Conservation (phyloP, 2,888 invertebrate genomes). For the Eudemis profundana region DNA sequence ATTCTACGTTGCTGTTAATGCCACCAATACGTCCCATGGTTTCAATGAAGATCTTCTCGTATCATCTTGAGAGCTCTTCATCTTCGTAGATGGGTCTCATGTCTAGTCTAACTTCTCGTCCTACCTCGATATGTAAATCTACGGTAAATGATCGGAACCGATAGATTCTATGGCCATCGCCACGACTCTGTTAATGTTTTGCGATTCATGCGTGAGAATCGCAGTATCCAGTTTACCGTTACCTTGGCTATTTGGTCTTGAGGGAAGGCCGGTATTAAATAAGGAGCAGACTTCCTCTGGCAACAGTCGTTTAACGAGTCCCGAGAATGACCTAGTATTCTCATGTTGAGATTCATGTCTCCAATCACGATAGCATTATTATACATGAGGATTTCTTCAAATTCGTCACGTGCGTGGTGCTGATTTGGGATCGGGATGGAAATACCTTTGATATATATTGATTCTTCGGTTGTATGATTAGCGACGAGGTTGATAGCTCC, state of each 20-base stretch:
- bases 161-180: no score
- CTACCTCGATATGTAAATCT: conserved; percentile 10
- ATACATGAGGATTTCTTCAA: conserved; percentile 10
- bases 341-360: conserved; percentile 22
- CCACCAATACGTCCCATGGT: no score
- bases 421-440: conserved; percentile 16
- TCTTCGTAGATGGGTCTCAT: conserved; percentile 7
- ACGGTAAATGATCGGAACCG: no score
- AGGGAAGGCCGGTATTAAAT: no score
- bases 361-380: conserved; percentile 10
- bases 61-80: conserved; percentile 15
- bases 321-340: conserved; percentile 1
- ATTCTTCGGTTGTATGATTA: conserved; percentile 12
- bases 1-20: conserved; percentile 9
- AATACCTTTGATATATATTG: conserved; percentile 11
- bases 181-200: no score
- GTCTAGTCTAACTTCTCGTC: not conserved
- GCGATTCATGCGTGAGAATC: no score
- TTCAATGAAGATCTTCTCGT: no score
- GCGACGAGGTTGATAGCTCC: conserved; percentile 10
- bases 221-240: no score
- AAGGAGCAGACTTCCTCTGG: conserved; percentile 6
- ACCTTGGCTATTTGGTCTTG: no score
- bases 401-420: conserved; percentile 20
- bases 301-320: conserved; percentile 11